Conservation (phyloP, 2,797 vertebrate species). For the Saxicola maurus region DNA sequence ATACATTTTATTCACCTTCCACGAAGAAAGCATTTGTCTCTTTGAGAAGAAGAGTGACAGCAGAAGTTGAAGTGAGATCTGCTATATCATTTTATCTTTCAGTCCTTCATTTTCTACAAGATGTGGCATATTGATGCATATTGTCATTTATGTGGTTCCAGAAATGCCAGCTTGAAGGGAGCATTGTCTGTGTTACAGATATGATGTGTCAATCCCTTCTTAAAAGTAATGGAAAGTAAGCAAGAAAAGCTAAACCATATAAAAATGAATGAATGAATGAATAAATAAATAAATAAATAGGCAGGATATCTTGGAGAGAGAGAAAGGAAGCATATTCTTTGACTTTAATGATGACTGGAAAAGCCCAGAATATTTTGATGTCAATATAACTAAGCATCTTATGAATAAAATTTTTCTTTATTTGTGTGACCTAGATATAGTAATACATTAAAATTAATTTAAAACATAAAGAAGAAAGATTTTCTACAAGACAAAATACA, state of each 20-base stretch:
- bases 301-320: background rate
- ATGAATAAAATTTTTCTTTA: background rate
- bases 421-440: background rate
- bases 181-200: background rate
- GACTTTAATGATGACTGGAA: background rate
- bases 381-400: background rate
- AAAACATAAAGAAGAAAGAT: background rate
- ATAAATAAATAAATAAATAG: background rate
- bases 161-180: background rate
- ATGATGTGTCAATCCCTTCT: background rate
- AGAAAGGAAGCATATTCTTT: background rate
- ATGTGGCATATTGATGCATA: background rate
- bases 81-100: background rate
- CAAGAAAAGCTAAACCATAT: background rate
- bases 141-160: background rate
- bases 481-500: background rate
- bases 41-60: background rate
- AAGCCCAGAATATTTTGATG: background rate
- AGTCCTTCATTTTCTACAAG: background rate
- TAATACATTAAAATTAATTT: background rate
- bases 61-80: background rate
- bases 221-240: background rate
- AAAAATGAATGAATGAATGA: background rate
- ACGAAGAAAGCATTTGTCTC: background rate
- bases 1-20: background rate